Evolutionary conservation across 2,113 vertebrate species (phyloP).

Genomic region (Laticauda colubrina): DNA sequence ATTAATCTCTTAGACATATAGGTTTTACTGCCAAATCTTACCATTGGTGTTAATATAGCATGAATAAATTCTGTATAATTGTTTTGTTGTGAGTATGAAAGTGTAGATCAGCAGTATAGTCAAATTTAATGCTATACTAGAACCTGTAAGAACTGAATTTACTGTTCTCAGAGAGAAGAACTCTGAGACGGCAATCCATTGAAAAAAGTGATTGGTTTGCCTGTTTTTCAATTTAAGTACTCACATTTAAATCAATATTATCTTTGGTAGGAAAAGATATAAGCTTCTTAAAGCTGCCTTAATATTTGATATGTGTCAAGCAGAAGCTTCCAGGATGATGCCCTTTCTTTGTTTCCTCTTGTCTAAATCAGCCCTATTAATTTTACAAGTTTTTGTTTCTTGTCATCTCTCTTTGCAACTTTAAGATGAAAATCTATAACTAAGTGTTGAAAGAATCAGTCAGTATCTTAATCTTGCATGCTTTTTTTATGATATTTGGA

Average conservation of each 20-base stretch:
- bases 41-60: neutral
- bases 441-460: conserved; percentile 12
- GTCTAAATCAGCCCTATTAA: neutral
- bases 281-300: neutral
- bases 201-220: neutral
- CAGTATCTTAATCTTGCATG: conserved; percentile 35
- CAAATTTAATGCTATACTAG: neutral
- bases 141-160: neutral
- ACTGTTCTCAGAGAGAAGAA: neutral
- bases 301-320: neutral
- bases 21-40: neutral
- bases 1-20: neutral
- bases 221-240: neutral
- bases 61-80: neutral
- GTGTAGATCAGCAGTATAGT: neutral
- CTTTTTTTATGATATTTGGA: conserved; percentile 25
- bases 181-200: neutral
- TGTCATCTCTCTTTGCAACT: neutral
- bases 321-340: neutral
- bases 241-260: conserved; percentile 1
- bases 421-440: neutral
- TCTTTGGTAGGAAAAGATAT: neutral
- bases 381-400: conserved; percentile 15
- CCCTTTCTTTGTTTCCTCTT: neutral
- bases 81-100: neutral